These are phyloP conservation scores for Cirrhinus mrigala DNA, from an alignment of 2,797 vertebrate species.

Conservation along the genomic window DNA sequence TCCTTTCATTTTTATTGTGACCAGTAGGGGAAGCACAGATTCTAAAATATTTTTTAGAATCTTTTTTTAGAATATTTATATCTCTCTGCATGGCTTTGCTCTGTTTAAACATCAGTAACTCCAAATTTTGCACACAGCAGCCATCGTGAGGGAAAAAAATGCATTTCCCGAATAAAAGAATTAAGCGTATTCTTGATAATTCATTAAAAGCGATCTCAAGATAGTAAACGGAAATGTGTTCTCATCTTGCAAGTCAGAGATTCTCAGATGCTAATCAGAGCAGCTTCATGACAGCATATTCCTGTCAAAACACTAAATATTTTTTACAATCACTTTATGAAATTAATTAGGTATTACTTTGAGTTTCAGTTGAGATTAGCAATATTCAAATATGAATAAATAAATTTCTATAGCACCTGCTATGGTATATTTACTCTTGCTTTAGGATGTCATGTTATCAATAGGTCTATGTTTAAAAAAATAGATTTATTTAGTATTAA, in stretches of 20 bases:
- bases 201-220: neutral
- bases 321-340: neutral
- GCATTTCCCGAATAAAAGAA: neutral
- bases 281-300: too few relatives aligned
- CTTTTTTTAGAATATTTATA: too few relatives aligned
- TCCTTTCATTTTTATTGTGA: neutral
- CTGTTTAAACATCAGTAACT: neutral
- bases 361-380: neutral
- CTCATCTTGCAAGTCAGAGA: constrained; percentile 7
- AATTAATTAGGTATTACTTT: neutral
- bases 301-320: neutral
- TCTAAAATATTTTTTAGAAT: neutral
- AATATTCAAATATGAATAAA: neutral
- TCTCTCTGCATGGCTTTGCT: neutral
- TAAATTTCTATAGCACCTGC: neutral
- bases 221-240: neutral
- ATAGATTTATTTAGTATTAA: neutral
- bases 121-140: neutral
- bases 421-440: neutral
- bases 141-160: neutral
- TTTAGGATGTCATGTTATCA: neutral
- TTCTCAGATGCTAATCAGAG: neutral
- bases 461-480: neutral
- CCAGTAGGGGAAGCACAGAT: neutral
- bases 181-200: neutral